Conservation (phyloP, 2,797 vertebrate species). For the Allobates femoralis region DNA sequence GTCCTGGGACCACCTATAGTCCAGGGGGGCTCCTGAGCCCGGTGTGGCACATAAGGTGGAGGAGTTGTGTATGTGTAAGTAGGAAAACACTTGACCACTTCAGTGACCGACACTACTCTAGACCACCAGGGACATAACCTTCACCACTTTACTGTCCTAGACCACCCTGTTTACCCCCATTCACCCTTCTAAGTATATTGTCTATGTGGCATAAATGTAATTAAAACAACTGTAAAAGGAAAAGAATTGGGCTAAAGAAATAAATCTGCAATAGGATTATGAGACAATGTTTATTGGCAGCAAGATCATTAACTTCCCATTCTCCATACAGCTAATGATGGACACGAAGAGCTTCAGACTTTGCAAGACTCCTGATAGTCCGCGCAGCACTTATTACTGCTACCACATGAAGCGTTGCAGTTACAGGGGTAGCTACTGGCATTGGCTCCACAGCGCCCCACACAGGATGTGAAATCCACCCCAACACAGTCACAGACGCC, state of each 20-base stretch:
- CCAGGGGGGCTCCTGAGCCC: too few relatives aligned
- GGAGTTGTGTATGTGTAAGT: too few relatives aligned
- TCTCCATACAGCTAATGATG: not conserved
- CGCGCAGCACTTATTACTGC: conserved; percentile 49
- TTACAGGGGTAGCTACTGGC: conserved; percentile 44
- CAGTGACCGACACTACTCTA: too few relatives aligned
- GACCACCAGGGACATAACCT: too few relatives aligned
- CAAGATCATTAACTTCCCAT: not conserved
- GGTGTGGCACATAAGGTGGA: too few relatives aligned
- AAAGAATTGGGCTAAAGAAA: not conserved
- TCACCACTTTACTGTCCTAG: too few relatives aligned
- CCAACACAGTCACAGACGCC: conserved; percentile 58
- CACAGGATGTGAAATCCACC: conserved; percentile 57
- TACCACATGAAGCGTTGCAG: conserved; percentile 53
- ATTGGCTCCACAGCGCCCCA: conserved; percentile 61
- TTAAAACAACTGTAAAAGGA: too few relatives aligned
- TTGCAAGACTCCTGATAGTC: conserved; percentile 47
- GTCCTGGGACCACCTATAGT: too few relatives aligned
- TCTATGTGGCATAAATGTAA: not conserved
- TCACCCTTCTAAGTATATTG: too few relatives aligned
- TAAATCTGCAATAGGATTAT: not conserved
- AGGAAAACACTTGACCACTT: too few relatives aligned
- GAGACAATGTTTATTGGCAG: conserved; percentile 8
- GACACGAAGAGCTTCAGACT: not conserved
- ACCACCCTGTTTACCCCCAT: too few relatives aligned